phyloP scores from a whole-genome alignment of 2,888 invertebrate genomes.

The Serripes groenlandicus region DNA sequence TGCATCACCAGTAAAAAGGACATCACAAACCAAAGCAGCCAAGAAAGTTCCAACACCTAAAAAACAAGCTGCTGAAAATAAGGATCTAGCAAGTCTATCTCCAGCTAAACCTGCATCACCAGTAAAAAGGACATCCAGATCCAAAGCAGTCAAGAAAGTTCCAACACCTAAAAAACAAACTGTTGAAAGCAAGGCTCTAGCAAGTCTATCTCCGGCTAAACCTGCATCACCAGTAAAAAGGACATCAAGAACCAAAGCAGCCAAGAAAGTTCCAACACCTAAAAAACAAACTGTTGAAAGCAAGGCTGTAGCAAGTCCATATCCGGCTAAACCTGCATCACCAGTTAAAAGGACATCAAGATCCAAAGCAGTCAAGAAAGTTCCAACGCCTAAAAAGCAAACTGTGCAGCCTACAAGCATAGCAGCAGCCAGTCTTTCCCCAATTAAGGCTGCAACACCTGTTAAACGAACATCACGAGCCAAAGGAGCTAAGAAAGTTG shows the following conservation, averaged over 20 bases:
- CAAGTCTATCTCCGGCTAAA: background rate
- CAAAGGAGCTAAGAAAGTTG: background rate
- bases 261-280: background rate
- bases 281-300: background rate
- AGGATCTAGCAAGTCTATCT: background rate
- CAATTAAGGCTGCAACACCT: background rate
- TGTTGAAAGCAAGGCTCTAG: background rate
- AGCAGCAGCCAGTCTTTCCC: background rate
- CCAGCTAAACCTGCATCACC: no score
- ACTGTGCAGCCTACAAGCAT: background rate
- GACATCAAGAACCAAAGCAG: slow-evolving; percentile 18
- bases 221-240: slow-evolving; percentile 16
- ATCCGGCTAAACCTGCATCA: background rate
- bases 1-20: background rate
- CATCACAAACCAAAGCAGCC: slow-evolving; percentile 7
- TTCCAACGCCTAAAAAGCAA: background rate
- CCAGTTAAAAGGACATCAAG: slow-evolving; percentile 24
- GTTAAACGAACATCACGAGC: slow-evolving; percentile 4
- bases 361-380: slow-evolving; percentile 3
- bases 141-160: slow-evolving; percentile 8
- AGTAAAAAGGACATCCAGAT: slow-evolving; percentile 19
- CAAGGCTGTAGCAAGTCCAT: background rate
- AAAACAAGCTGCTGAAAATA: background rate
- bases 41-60: slow-evolving; percentile 8
- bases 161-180: slow-evolving; percentile 9